Conservation (phyloP, 1,140 invertebrate species). For the Mercenaria mercenaria region DNA sequence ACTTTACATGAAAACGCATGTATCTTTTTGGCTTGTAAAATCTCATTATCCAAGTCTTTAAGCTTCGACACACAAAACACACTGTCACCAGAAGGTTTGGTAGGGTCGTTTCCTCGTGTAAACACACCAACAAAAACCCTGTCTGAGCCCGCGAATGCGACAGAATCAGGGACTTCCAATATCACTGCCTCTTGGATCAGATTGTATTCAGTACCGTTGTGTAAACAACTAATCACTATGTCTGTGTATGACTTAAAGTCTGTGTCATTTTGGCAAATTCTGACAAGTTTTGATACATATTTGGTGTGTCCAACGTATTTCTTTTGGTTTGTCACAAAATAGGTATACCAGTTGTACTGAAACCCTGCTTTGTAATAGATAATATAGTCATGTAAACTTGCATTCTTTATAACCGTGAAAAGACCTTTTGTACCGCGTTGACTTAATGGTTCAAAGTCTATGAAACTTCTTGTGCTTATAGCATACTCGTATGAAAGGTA, state of each 20-base stretch:
- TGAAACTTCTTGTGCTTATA: conserved; percentile 11
- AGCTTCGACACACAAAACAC: background rate
- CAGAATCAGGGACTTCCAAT: background rate
- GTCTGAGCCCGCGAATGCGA: background rate
- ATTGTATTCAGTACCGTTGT: background rate
- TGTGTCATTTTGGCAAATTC: conserved; percentile 26
- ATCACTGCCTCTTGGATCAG: background rate
- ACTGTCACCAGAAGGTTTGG: background rate
- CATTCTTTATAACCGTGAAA: background rate
- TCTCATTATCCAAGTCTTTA: background rate
- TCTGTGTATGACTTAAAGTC: conserved; percentile 17
- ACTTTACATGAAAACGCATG: background rate
- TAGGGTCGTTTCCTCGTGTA: background rate
- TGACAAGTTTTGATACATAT: conserved; percentile 5
- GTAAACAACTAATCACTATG: background rate
- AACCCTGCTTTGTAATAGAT: conserved; percentile 13
- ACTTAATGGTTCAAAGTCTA: background rate
- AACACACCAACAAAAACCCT: conserved; percentile 7
- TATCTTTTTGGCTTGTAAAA: background rate
- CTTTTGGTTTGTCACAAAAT: conserved; percentile 44
- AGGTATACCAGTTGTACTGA: conserved; percentile 6
- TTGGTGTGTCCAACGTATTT: background rate
- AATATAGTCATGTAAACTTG: background rate
- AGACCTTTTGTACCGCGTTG: background rate
- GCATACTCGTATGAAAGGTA: background rate